Evolutionary conservation across 2,888 invertebrate genomes (phyloP).

Genomic region (Myathropa florea): DNA sequence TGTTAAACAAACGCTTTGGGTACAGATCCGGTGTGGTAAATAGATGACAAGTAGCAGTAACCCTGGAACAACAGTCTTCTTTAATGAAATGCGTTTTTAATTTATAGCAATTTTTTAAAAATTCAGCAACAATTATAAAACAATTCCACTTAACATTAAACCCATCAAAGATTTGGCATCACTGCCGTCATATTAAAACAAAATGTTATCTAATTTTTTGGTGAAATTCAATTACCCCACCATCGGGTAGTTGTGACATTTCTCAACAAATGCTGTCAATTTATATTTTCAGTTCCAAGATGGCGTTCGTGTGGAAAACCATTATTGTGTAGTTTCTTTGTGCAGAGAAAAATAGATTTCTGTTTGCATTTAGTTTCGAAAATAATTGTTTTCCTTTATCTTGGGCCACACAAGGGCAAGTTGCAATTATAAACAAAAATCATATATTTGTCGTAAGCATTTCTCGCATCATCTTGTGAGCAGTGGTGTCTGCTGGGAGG

Average conservation of each 20-base stretch:
- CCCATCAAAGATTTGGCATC: neutral
- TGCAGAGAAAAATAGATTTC: slow-evolving; percentile 22
- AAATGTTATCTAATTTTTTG: neutral
- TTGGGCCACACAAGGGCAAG: neutral
- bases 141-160: neutral
- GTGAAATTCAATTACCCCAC: slow-evolving; percentile 1
- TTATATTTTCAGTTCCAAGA: slow-evolving; percentile 71
- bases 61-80: no score
- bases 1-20: no score
- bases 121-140: no score
- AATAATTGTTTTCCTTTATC: slow-evolving; percentile 18
- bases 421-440: neutral
- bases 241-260: slow-evolving; percentile 62
- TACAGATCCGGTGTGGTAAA: no score
- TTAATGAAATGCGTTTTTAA: no score
- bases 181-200: neutral
- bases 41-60: no score
- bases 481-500: slow-evolving; percentile 19
- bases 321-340: slow-evolving; percentile 27
- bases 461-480: neutral
- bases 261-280: slow-evolving; percentile 41
- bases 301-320: slow-evolving; percentile 72
- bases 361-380: slow-evolving; percentile 49
- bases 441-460: neutral
- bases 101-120: no score